These are phyloP conservation scores for Ceyx melanurus DNA, from an alignment of 2,113 vertebrate genomes.

Conservation along the genomic window DNA sequence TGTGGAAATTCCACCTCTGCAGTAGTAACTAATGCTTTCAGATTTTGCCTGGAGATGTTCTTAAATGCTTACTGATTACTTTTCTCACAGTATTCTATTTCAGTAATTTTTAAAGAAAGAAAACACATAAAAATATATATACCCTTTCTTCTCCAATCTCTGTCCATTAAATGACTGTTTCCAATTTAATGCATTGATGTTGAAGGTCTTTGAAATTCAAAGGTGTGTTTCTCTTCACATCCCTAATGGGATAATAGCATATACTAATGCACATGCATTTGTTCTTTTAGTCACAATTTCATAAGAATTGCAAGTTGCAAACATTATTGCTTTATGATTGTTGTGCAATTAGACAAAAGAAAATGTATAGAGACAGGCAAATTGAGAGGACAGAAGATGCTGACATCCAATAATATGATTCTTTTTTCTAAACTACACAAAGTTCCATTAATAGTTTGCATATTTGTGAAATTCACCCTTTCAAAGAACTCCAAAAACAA, in stretches of 20 bases:
- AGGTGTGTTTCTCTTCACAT: conserved; percentile 53
- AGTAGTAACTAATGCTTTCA: background rate
- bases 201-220: conserved; percentile 69
- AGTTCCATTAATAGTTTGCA: background rate
- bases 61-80: background rate
- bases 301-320: conserved; percentile 53
- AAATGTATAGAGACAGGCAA: background rate
- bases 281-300: conserved; percentile 58
- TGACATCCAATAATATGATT: conserved; percentile 11
- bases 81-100: conserved; percentile 22
- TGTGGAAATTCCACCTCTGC: background rate
- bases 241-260: conserved; percentile 68
- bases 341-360: conserved; percentile 53
- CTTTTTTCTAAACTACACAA: background rate
- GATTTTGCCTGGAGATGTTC: background rate
- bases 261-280: conserved; percentile 64
- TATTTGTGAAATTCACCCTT: background rate
- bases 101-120: background rate
- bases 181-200: conserved; percentile 43
- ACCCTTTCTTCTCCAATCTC: background rate
- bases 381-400: background rate
- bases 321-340: conserved; percentile 44
- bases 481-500: background rate
- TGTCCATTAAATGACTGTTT: conserved; percentile 55
- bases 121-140: background rate